phyloP scores from a whole-genome alignment of 2,113 vertebrate species.

The Epinephelus lanceolatus region DNA sequence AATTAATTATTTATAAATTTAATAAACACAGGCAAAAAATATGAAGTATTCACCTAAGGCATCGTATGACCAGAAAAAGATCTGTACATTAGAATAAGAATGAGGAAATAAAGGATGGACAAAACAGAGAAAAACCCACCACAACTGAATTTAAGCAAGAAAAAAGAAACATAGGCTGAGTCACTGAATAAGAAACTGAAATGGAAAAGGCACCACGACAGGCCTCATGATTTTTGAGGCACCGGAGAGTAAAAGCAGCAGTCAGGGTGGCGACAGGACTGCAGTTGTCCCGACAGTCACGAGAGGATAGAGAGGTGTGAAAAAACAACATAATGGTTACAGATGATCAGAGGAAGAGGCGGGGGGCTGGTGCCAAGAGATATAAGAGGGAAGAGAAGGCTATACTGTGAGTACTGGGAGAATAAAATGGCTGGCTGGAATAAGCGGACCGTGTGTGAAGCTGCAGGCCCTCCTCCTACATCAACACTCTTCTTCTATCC shows the following conservation, averaged over 20 bases:
- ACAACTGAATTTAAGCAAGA: neutral
- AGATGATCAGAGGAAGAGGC: constrained; percentile 55
- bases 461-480: constrained; percentile 52
- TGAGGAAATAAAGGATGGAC: neutral
- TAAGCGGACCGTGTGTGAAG: constrained; percentile 61
- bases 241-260: constrained; percentile 53
- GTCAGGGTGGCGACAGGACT: constrained; percentile 59
- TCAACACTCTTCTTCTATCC: constrained; percentile 41
- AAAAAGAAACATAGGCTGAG: neutral
- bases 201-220: neutral
- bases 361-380: constrained; percentile 15
- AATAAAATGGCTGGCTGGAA: constrained; percentile 72
- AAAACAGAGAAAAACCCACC: neutral
- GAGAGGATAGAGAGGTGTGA: constrained; percentile 54
- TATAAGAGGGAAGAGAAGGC: constrained; percentile 38
- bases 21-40: neutral
- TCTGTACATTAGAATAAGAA: neutral
- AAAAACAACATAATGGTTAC: constrained; percentile 73
- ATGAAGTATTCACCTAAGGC: neutral
- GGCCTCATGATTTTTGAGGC: constrained; percentile 9
- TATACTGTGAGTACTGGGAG: constrained; percentile 51
- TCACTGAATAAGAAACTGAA: neutral
- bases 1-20: too few relatives aligned
- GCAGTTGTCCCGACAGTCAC: constrained; percentile 53
- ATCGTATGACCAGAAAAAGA: neutral